Base-by-base conservation (phyloP, 2,888 invertebrate species). In the Acronicta alni region DNA sequence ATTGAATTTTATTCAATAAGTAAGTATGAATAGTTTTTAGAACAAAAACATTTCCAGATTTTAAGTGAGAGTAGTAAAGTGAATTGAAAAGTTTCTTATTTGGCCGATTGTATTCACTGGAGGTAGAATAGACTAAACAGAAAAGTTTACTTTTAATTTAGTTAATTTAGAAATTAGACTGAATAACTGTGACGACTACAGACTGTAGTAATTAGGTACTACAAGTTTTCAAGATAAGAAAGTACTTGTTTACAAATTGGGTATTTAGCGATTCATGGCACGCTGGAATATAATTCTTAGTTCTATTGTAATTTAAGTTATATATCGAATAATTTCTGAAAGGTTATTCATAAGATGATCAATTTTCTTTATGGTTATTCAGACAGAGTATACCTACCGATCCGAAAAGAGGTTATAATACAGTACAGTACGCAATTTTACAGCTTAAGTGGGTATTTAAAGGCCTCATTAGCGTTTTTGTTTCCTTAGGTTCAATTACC, bases 141-240 rank as follows among this genome's bases (percentile, higher is more conserved):
- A n/a, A 51, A 61, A 43, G 17, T 65, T 65, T 51, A 44, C 48
- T 51, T 49, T 55, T 54, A 58, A 46, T 52, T 12, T 55, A 62
- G 20, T 47, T 41, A 17, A 52, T 58, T 64, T 58, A 49, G 39
- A 23, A 64, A 47, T 20, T 57, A 35, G 18, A 54, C 37, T 49
- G 57, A 63, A 55, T 55, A 47, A 60, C 51, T 52, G 54, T 53
- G 48, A 32, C 49, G 58, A 42, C 52, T 53, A 57, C 57, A 62
- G 42, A 7, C 35, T 51, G 51, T 49, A 61, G 48, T 66, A 61
- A 66, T 62, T 66, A 30, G 30, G 30, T 30, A 55, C 37, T 39
- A 60, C 66, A 67, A 59, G 49, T 69, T 69, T 72, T 72, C 44
- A 46, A 64, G 55, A 39, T 47, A 20, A 41, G 46, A 52, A 47